A percentile compares a stretch with the other conserved stretches of the same genome.
These are phyloP conservation scores for Stegophylla sp. DNA, from an alignment of 2,888 invertebrate species.

Conservation along the genomic window DNA sequence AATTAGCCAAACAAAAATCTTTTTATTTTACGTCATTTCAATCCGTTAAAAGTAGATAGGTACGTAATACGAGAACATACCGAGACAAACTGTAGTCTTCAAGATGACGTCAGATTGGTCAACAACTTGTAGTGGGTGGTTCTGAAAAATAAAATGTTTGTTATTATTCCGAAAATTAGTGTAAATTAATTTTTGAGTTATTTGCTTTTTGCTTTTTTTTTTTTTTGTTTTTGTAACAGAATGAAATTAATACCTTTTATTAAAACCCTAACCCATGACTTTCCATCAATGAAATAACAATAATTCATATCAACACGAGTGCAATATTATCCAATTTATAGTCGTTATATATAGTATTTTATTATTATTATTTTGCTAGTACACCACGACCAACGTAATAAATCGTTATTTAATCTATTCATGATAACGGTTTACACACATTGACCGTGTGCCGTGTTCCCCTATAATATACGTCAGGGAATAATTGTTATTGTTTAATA, in stretches of 20 bases:
- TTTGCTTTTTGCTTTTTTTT: not conserved
- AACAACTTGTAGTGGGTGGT: not conserved
- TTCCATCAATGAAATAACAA: conserved; percentile 22
- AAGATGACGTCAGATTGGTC: conserved; percentile 20
- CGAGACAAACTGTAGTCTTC: conserved; percentile 12
- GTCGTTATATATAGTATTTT: not conserved
- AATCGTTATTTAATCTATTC: conserved; percentile 57
- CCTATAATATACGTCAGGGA: not conserved
- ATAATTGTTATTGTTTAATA: conserved; percentile 56
- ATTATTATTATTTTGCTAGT: conserved; percentile 13
- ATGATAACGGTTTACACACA: conserved; percentile 52
- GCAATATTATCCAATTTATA: conserved; percentile 17
- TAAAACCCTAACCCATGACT: conserved; percentile 19
- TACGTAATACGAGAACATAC: conserved; percentile 1
- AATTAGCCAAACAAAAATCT: not conserved
- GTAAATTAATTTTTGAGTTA: not conserved
- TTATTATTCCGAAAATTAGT: not conserved
- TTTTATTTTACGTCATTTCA: not conserved
- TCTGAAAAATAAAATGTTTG: conserved; percentile 9
- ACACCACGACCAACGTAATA: conserved; percentile 40
- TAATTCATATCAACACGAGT: conserved; percentile 5
- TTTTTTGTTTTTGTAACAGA: not conserved
- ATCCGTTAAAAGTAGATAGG: not conserved
- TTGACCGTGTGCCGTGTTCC: conserved; percentile 1
- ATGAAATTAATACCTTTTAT: conserved; percentile 22